A percentile compares a stretch with the other conserved stretches of the same genome.
phyloP scores from a whole-genome alignment of 2,888 invertebrate genomes.

The Chaitophorus viminalis region DNA sequence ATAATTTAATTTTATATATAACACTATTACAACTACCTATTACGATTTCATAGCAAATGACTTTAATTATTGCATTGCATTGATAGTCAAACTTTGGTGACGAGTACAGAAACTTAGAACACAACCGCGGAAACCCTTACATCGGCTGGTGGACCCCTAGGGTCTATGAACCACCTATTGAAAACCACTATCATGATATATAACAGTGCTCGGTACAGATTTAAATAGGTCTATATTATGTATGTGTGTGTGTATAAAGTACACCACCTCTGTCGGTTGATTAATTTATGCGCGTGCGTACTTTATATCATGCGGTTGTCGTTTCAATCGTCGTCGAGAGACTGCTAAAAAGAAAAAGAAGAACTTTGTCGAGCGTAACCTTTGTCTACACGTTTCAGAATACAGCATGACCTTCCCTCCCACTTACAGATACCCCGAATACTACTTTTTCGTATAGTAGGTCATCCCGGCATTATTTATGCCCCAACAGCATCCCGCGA shows the following conservation, averaged over 20 bases:
- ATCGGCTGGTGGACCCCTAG: too few relatives aligned
- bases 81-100: background rate
- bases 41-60: too few relatives aligned
- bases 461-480: background rate
- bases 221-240: too few relatives aligned
- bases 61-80: background rate
- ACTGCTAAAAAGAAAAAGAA: background rate
- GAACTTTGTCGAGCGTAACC: background rate
- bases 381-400: background rate
- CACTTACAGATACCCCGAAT: background rate
- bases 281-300: background rate
- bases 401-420: background rate
- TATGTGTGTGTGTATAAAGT: too few relatives aligned
- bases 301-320: background rate
- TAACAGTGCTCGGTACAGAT: too few relatives aligned
- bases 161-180: too few relatives aligned
- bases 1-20: too few relatives aligned
- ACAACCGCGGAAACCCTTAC: too few relatives aligned
- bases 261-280: background rate
- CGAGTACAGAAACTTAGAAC: background rate
- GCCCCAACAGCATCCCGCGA: background rate
- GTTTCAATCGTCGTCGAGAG: background rate
- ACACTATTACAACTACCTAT: too few relatives aligned
- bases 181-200: too few relatives aligned
- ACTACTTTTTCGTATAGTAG: background rate